Evolutionary conservation across 2,797 vertebrate species (phyloP).

Genomic region (Rhynchonycteris naso): DNA sequence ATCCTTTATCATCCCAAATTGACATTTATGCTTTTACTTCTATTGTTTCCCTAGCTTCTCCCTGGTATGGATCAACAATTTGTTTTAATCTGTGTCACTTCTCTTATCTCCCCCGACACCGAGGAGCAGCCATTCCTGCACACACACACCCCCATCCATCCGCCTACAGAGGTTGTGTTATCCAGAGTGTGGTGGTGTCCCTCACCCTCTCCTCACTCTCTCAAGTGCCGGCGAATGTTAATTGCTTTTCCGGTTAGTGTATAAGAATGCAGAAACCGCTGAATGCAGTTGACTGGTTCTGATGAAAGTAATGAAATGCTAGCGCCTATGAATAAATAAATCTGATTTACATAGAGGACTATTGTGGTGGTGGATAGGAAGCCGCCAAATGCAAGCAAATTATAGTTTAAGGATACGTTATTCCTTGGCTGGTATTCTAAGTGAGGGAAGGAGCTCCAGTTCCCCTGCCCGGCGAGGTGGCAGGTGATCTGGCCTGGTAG

Average conservation of each 20-base stretch:
- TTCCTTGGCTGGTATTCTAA: constrained; percentile 75
- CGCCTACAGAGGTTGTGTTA: constrained; percentile 83
- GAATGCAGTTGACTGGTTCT: constrained; percentile 81
- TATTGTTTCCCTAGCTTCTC: constrained; percentile 90
- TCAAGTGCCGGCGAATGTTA: constrained; percentile 80
- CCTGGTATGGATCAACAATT: constrained; percentile 88
- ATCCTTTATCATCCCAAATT: constrained; percentile 93
- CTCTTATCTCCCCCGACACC: constrained; percentile 87
- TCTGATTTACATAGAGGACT: constrained; percentile 81
- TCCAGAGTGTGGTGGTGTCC: constrained; percentile 69
- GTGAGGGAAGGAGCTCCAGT: constrained; percentile 39
- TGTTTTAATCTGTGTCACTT: constrained; percentile 92
- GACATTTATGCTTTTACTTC: constrained; percentile 93
- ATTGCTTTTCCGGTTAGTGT: constrained; percentile 87
- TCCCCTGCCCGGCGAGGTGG: neutral
- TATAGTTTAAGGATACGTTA: constrained; percentile 77
- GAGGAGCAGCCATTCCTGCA: constrained; percentile 85
- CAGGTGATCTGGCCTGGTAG: neutral
- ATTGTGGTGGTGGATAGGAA: constrained; percentile 72
- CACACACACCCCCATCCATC: constrained; percentile 45
- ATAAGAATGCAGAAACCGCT: constrained; percentile 78
- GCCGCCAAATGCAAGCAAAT: constrained; percentile 78
- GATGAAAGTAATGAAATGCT: constrained; percentile 86
- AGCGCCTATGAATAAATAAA: constrained; percentile 87
- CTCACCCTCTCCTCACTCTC: constrained; percentile 71